Conservation (phyloP, 2,113 vertebrate genomes). For the Turnix velox region DNA sequence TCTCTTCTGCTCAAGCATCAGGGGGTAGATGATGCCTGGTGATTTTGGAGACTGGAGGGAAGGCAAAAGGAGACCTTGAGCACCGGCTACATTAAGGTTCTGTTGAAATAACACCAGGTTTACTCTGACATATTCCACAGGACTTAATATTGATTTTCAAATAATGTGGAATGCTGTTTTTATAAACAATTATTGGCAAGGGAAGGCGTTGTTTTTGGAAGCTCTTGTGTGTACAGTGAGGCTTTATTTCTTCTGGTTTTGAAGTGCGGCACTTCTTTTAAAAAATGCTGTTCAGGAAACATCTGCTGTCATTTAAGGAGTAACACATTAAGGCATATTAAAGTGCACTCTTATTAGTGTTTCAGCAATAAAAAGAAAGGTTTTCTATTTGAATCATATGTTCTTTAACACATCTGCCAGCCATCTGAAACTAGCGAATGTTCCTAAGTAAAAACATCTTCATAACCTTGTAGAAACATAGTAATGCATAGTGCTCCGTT, state of each 20-base stretch:
- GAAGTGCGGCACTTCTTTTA: slow-evolving; percentile 43
- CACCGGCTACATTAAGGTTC: neutral
- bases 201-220: slow-evolving; percentile 57
- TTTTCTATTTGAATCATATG: slow-evolving; percentile 64
- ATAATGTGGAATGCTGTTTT: slow-evolving; percentile 59
- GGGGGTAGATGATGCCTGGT: neutral
- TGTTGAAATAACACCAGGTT: slow-evolving; percentile 34
- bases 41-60: neutral
- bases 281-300: slow-evolving; percentile 63
- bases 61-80: neutral
- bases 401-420: slow-evolving; percentile 60
- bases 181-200: slow-evolving; percentile 67
- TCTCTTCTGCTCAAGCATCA: neutral
- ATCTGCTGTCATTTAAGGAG: slow-evolving; percentile 72
- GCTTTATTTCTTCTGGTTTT: slow-evolving; percentile 61
- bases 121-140: slow-evolving; percentile 37
- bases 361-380: slow-evolving; percentile 67
- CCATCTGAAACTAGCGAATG: slow-evolving; percentile 53
- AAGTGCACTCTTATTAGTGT: slow-evolving; percentile 69
- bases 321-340: slow-evolving; percentile 72
- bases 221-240: slow-evolving; percentile 39
- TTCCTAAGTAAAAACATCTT: slow-evolving; percentile 54
- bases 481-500: neutral
- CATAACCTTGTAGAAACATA: slow-evolving; percentile 16
- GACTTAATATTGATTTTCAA: slow-evolving; percentile 62